Conservation (phyloP, 2,113 vertebrate species). For the Turdus rufiventris region DNA sequence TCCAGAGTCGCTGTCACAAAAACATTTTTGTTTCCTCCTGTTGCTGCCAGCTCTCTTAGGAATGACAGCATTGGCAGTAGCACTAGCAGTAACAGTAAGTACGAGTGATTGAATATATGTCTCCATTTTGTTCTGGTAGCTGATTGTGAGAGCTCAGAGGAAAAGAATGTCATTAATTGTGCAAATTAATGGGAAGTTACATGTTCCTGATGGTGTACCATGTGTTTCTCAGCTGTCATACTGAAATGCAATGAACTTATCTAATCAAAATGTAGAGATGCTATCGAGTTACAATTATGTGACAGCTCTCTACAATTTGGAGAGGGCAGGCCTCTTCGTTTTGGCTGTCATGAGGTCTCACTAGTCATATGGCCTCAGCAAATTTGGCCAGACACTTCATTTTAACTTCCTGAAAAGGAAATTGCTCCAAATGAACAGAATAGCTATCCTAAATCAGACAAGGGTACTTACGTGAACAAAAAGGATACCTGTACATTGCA, state of each 20-base stretch:
- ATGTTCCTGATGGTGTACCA: conserved; percentile 38
- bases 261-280: conserved; percentile 20
- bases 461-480: background rate
- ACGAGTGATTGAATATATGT: conserved; percentile 61
- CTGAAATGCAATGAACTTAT: background rate
- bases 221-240: conserved; percentile 48
- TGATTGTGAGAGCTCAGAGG: conserved; percentile 50
- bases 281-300: background rate
- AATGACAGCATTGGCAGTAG: conserved; percentile 79
- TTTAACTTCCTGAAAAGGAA: background rate
- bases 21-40: conserved; percentile 79
- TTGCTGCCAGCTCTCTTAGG: conserved; percentile 81
- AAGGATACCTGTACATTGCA: background rate
- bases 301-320: background rate
- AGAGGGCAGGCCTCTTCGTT: background rate
- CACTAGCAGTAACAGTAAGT: conserved; percentile 78
- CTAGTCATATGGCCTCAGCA: background rate
- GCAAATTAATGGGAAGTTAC: conserved; percentile 39
- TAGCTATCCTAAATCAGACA: fast-evolving
- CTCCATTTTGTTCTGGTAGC: conserved; percentile 56
- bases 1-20: conserved; percentile 79
- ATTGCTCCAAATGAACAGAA: background rate
- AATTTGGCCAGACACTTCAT: background rate
- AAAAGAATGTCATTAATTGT: conserved; percentile 46
- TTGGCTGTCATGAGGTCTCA: background rate